Base-by-base conservation (phyloP, 1,140 invertebrate species). In the Tachypleus tridentatus region DNA sequence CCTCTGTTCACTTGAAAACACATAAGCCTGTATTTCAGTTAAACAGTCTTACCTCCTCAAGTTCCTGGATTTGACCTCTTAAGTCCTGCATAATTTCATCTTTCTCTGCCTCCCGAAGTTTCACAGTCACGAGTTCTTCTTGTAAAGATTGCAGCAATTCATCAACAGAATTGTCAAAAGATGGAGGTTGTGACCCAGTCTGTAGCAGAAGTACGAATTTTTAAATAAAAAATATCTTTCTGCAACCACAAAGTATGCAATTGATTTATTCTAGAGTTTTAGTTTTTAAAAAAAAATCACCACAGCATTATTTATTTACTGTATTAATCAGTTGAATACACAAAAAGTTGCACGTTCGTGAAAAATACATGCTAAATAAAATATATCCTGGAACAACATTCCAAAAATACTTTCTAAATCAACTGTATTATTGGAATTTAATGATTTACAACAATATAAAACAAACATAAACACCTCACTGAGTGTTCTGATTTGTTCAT, bases 91-190 rank as follows among this genome's bases (percentile, higher is more conserved):
- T 92, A 5, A 86, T 81, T 51, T 89, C 91, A 71, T 91, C 88
- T 70, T 88, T 89, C 76, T 95, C 92, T 1, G 91, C 92, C 62
- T 93, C 88, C 69, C 90, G 82, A 59, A 94, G 79, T 68, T 94
- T 79, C 3, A 94, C 90, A 71, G 93, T 86, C 4, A 97, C 90
- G 52, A 97, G 80, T 77, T 97, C 91, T 68, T 94, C 86, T 76
- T 97, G 90, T 58, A 97, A 78, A 70, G 91, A 94, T 63, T 90
- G 84, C 62, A 96, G 88, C 77, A 97, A 83, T 71, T 95, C 92
- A 72, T 96, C 91, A 68, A 90, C 86, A 74, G 89, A 83, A 71
- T 84, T 77, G 69, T 91, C 89, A 51, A 91, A 78, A 0, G 89
- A 92, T 0, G 86, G 88, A 66, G 91, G 88, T 52, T 84, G 80